Percentiles rank a stretch among this genome's conserved stretches.
These are phyloP conservation scores for Scophthalmus maximus DNA, from an alignment of 2,113 vertebrate genomes.

Conservation along the genomic window DNA sequence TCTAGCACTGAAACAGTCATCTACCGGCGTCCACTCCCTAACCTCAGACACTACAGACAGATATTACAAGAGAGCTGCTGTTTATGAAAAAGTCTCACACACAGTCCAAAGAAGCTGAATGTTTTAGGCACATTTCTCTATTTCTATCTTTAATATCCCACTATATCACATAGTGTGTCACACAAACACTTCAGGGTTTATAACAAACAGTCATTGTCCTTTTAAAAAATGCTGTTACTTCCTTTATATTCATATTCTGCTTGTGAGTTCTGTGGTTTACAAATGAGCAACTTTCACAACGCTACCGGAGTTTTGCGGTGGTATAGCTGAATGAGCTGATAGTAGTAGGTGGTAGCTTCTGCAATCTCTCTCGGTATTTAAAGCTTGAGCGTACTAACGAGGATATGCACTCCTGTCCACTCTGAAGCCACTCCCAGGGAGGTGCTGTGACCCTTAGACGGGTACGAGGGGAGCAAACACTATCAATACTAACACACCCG, in stretches of 20 bases:
- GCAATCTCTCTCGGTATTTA: conserved; percentile 43
- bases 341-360: conserved; percentile 1
- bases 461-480: conserved; percentile 15
- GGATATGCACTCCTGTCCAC: conserved; percentile 15
- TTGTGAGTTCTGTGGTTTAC: conserved; percentile 25
- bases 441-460: conserved; percentile 58
- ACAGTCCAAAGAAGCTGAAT: background rate
- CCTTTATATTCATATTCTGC: background rate
- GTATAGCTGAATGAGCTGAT: conserved; percentile 14
- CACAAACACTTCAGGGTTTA: background rate
- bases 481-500: conserved; percentile 3
- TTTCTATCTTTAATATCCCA: background rate
- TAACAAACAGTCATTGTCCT: background rate
- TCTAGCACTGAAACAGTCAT: conserved; percentile 61
- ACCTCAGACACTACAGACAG: conserved; percentile 56
- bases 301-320: conserved; percentile 18
- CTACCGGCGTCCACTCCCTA: conserved; percentile 47
- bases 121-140: background rate
- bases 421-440: conserved; percentile 51
- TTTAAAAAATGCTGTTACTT: background rate
- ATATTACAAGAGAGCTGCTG: conserved; percentile 42
- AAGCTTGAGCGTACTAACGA: conserved; percentile 37
- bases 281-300: conserved; percentile 14
- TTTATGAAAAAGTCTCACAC: conserved; percentile 24
- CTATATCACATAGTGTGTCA: background rate